Conservation (phyloP, 2,888 invertebrate species). For the Hedya salicella region DNA sequence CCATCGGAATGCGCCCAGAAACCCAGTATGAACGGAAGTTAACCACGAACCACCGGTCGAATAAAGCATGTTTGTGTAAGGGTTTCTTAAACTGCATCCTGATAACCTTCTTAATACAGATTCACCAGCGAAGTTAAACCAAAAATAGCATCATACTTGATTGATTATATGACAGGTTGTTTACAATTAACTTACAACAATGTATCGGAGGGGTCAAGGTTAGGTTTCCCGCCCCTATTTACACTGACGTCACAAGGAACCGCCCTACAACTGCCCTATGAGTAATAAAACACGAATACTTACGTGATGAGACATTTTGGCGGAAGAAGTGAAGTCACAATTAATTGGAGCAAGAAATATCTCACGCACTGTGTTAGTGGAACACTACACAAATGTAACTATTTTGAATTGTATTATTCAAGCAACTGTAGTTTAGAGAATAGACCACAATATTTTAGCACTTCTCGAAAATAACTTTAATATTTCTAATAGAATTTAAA, state of each 20-base stretch:
- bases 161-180: conserved; percentile 19
- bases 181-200: conserved; percentile 6
- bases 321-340: conserved; percentile 41
- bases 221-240: conserved; percentile 48
- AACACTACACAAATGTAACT: conserved; percentile 21
- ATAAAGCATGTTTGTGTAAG: conserved; percentile 17
- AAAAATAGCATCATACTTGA: conserved; percentile 1
- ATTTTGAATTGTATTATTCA: not conserved
- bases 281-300: conserved; percentile 49
- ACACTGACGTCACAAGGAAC: conserved; percentile 55
- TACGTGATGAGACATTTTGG: conserved; percentile 58
- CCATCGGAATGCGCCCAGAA: conserved; percentile 15
- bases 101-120: conserved; percentile 1
- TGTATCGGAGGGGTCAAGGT: conserved; percentile 18
- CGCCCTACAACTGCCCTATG: conserved; percentile 49
- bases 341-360: conserved; percentile 33
- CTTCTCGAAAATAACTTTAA: not conserved
- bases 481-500: conserved; percentile 5
- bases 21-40: conserved; percentile 6
- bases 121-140: not conserved
- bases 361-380: conserved; percentile 32
- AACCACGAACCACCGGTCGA: conserved; percentile 3
- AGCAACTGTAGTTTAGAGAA: conserved; percentile 1
- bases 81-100: not conserved
- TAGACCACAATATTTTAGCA: not conserved